Evolutionary conservation across 2,888 invertebrate species (phyloP).

Genomic region (Chymomyza procnemis): DNA sequence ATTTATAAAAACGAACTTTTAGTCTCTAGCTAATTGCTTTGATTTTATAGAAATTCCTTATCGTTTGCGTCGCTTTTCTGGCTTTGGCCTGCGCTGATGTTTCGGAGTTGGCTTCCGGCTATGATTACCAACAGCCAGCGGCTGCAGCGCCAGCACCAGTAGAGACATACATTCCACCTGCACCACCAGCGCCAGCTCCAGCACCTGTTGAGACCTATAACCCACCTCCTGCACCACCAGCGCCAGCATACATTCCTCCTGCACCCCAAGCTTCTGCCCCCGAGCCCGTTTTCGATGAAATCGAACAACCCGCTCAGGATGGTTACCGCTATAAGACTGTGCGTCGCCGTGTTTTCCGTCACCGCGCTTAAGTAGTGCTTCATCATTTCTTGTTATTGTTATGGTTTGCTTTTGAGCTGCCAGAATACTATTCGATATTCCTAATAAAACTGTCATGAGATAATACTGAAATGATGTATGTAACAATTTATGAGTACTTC

Average conservation of each 20-base stretch:
- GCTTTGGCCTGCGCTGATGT: constrained; percentile 64
- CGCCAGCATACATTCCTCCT: constrained; percentile 44
- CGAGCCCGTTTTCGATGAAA: constrained; percentile 43
- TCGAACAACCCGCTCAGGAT: constrained; percentile 58
- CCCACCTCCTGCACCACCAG: constrained; percentile 54
- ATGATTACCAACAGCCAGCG: constrained; percentile 50
- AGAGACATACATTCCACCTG: constrained; percentile 55
- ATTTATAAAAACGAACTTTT: not conserved
- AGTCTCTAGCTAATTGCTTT: not conserved
- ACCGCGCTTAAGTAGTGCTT: constrained; percentile 43
- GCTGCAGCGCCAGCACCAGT: constrained; percentile 43
- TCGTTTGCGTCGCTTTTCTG: constrained; percentile 66
- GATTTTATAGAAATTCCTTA: constrained; percentile 56
- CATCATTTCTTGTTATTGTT: constrained; percentile 28
- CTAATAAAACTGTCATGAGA: not conserved
- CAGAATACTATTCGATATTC: not conserved
- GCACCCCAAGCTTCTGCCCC: constrained; percentile 16
- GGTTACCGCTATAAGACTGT: constrained; percentile 60
- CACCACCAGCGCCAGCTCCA: constrained; percentile 39
- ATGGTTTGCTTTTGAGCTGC: constrained; percentile 9
- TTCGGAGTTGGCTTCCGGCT: constrained; percentile 56
- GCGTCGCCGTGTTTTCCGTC: constrained; percentile 62
- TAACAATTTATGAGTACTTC: too few relatives aligned
- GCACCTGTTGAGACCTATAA: constrained; percentile 37
- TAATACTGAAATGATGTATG: not conserved